A percentile compares a stretch with the other conserved stretches of the same genome.
Evolutionary conservation across 2,888 invertebrate species (phyloP).

Genomic region (Perithous albicinctus): DNA sequence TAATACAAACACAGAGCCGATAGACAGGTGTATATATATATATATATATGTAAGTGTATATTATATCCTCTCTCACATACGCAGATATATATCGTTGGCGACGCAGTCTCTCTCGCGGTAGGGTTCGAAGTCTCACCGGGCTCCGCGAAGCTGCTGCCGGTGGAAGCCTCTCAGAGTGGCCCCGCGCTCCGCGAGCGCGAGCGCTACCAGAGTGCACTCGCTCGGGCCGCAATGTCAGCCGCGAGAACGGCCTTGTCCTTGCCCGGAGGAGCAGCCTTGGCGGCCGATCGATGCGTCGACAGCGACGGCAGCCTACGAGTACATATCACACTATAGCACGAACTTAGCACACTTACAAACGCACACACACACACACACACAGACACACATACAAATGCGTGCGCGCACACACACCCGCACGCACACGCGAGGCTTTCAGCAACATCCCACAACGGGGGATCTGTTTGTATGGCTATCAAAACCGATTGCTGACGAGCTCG

Average conservation of each 20-base stretch:
- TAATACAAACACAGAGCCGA: neutral
- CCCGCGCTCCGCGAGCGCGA: constrained; percentile 51
- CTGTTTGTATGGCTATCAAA: constrained; percentile 11
- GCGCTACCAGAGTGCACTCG: constrained; percentile 70
- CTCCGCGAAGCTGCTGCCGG: constrained; percentile 40
- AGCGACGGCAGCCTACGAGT: constrained; percentile 51
- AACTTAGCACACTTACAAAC: too few relatives aligned
- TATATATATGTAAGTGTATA: too few relatives aligned
- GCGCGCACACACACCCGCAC: constrained; percentile 47
- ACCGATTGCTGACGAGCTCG: neutral
- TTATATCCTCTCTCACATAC: constrained; percentile 2
- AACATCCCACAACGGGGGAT: constrained; percentile 17
- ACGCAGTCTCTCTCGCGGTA: constrained; percentile 32
- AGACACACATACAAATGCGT: too few relatives aligned
- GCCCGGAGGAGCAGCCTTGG: constrained; percentile 78
- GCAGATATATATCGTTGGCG: neutral
- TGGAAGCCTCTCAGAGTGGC: constrained; percentile 43
- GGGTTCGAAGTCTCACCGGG: constrained; percentile 69
- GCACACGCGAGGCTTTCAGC: neutral
- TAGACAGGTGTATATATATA: neutral
- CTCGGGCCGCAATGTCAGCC: constrained; percentile 77
- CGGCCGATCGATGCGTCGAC: constrained; percentile 79
- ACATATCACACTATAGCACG: constrained; percentile 49
- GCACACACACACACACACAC: too few relatives aligned
- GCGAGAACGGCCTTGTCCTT: constrained; percentile 80